phyloP scores from a whole-genome alignment of 1,140 invertebrate species.

The Lineus longissimus region DNA sequence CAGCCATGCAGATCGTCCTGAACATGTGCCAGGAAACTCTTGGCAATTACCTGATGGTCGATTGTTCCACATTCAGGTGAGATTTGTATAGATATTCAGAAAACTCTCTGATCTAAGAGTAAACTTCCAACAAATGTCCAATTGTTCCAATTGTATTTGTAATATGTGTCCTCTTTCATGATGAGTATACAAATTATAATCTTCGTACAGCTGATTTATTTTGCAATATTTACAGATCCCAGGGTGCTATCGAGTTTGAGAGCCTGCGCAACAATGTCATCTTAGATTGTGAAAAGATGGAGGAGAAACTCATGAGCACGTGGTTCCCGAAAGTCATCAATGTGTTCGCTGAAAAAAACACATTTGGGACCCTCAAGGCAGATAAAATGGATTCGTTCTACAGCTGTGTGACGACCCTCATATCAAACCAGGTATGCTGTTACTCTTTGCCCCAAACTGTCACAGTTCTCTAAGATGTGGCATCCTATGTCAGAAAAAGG shows the following conservation, averaged over 20 bases:
- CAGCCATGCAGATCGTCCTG: conserved; percentile 43
- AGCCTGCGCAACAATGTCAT: conserved; percentile 41
- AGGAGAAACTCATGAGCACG: conserved; percentile 47
- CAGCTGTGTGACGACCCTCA: conserved; percentile 48
- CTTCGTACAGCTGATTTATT: background rate
- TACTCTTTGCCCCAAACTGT: background rate
- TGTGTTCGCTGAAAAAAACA: conserved; percentile 48
- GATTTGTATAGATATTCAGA: background rate
- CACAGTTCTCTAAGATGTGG: too few species aligned
- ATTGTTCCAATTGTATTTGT: background rate
- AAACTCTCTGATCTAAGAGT: background rate
- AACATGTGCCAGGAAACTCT: conserved; percentile 46
- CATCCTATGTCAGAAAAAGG: background rate
- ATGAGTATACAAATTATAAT: too few species aligned
- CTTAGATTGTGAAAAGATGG: conserved; percentile 44
- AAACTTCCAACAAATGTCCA: background rate
- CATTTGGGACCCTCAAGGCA: conserved; percentile 28
- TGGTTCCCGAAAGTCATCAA: conserved; percentile 52
- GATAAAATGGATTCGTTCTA: conserved; percentile 49
- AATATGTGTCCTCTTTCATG: too few species aligned
- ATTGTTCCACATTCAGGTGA: conserved; percentile 43
- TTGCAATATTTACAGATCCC: conserved; percentile 30
- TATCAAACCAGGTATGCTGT: conserved; percentile 48
- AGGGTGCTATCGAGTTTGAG: conserved; percentile 48
- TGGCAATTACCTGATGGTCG: conserved; percentile 40